Evolutionary conservation across 2,113 vertebrate genomes (phyloP).

Genomic region (Siniperca knerii): DNA sequence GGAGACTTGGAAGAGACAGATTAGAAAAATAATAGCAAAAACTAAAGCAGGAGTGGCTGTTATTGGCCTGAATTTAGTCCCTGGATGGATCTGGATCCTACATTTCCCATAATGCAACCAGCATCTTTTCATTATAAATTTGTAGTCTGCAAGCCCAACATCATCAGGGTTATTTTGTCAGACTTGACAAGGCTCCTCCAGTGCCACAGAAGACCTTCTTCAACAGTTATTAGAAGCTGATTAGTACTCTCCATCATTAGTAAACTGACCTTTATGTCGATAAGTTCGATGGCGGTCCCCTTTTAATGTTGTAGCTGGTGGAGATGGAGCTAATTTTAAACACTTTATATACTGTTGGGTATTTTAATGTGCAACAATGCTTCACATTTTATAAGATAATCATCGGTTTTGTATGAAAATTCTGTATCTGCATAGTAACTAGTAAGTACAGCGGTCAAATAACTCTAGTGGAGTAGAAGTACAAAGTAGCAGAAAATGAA

Average conservation of each 20-base stretch:
- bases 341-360: constrained; percentile 13
- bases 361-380: neutral
- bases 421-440: neutral
- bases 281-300: neutral
- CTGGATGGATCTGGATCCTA: neutral
- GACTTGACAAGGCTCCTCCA: constrained; percentile 4
- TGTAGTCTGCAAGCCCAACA: neutral
- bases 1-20: neutral
- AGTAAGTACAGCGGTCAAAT: neutral
- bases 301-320: constrained; percentile 21
- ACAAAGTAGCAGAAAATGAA: neutral
- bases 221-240: constrained; percentile 12
- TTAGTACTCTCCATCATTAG: constrained; percentile 26
- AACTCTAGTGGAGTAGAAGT: neutral
- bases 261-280: constrained; percentile 50
- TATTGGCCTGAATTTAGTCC: no score
- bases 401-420: neutral
- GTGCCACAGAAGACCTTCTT: constrained; percentile 6
- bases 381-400: neutral
- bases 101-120: constrained; percentile 7
- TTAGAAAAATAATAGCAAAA: neutral
- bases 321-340: constrained; percentile 6
- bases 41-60: neutral
- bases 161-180: neutral
- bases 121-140: neutral